phyloP scores from a whole-genome alignment of 1,140 invertebrate species.

The Belonocnema kinseyi region DNA sequence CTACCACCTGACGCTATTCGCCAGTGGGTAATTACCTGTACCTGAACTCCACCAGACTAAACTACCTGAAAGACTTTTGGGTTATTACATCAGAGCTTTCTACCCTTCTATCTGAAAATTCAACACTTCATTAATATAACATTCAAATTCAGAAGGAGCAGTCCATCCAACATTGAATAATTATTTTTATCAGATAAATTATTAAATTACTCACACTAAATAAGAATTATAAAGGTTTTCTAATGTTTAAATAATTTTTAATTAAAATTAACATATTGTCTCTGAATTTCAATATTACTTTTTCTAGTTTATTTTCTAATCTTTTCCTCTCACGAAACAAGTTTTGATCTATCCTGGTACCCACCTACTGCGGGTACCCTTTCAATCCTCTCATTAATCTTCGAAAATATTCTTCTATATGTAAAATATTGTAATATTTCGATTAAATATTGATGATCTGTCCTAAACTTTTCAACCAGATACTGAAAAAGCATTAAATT shows the following conservation, averaged over 20 bases:
- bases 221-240: too few relatives aligned
- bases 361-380: slow-evolving; percentile 26
- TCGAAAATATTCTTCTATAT: neutral
- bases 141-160: too few relatives aligned
- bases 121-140: too few relatives aligned
- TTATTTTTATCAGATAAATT: too few relatives aligned
- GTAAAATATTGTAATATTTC: neutral
- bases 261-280: too few relatives aligned
- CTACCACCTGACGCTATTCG: slow-evolving; percentile 65
- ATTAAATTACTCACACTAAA: too few relatives aligned
- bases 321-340: neutral
- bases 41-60: slow-evolving; percentile 58
- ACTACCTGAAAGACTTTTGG: slow-evolving; percentile 16
- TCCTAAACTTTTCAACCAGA: neutral
- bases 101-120: neutral
- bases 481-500: neutral
- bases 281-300: too few relatives aligned
- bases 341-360: neutral
- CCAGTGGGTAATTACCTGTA: slow-evolving; percentile 68
- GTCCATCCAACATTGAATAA: too few relatives aligned
- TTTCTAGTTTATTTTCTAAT: neutral
- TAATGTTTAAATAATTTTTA: too few relatives aligned
- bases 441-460: neutral
- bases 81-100: neutral
- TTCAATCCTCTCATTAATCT: neutral